These are phyloP conservation scores for Halictus ligatus DNA, from an alignment of 2,888 invertebrate species.

Conservation along the genomic window DNA sequence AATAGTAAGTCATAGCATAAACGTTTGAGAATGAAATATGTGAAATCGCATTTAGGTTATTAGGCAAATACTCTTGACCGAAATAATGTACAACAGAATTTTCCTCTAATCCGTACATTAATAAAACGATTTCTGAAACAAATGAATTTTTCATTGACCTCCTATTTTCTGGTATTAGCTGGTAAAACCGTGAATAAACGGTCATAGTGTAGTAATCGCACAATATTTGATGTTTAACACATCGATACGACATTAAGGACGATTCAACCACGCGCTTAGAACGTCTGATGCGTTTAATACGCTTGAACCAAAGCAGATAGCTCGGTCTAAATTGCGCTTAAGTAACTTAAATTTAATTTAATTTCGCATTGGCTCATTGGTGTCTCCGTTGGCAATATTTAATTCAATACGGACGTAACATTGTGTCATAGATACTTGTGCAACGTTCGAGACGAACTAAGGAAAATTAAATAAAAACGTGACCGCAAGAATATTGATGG, in stretches of 20 bases:
- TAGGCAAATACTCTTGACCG: neutral
- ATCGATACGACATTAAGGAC: constrained; percentile 35
- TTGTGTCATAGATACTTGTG: constrained; percentile 49
- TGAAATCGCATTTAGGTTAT: neutral
- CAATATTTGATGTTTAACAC: constrained; percentile 1
- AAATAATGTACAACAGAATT: neutral
- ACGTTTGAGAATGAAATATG: no score
- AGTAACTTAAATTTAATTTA: constrained; percentile 62
- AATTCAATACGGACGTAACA: constrained; percentile 58
- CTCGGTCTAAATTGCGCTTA: constrained; percentile 60
- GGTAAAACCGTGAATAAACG: constrained; percentile 21
- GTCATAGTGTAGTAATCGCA: neutral
- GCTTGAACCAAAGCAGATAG: constrained; percentile 60
- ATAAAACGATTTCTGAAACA: neutral
- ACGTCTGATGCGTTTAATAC: constrained; percentile 54
- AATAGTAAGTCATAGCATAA: no score
- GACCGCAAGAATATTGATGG: constrained; percentile 6
- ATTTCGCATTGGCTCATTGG: constrained; percentile 60
- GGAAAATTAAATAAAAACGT: constrained; percentile 44
- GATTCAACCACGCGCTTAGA: constrained; percentile 54
- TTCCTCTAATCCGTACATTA: neutral
- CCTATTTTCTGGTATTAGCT: neutral
- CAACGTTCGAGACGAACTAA: constrained; percentile 26
- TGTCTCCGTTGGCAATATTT: constrained; percentile 56
- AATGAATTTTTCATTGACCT: neutral